phyloP scores from a whole-genome alignment of 2,888 invertebrate species.

The Psylliodes chrysocephalus region DNA sequence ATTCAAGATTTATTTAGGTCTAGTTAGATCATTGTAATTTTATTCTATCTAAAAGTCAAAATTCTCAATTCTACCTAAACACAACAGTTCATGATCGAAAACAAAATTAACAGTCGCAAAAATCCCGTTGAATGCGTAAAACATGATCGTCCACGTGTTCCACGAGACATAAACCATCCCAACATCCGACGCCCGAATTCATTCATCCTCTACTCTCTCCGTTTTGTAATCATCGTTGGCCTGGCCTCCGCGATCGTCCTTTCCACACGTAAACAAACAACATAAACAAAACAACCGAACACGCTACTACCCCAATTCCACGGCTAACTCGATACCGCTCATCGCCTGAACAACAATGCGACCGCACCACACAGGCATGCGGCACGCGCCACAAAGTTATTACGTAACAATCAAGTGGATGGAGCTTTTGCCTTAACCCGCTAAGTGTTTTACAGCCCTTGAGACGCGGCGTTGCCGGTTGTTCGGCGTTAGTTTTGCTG shows the following conservation, averaged over 20 bases:
- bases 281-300: conserved; percentile 19
- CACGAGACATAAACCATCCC: not conserved
- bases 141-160: not conserved
- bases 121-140: not conserved
- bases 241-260: conserved; percentile 1
- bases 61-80: too few relatives aligned
- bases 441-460: conserved; percentile 23
- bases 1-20: too few relatives aligned
- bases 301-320: conserved; percentile 30
- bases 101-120: too few relatives aligned
- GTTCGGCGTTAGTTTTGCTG: not conserved
- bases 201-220: not conserved
- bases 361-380: conserved; percentile 20
- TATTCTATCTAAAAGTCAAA: too few relatives aligned
- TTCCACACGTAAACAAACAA: conserved; percentile 29
- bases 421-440: conserved; percentile 18
- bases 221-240: not conserved
- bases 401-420: conserved; percentile 19
- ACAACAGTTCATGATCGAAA: too few relatives aligned
- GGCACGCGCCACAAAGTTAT: conserved; percentile 37
- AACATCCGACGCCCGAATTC: not conserved
- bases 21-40: too few relatives aligned
- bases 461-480: conserved; percentile 8
- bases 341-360: conserved; percentile 27
- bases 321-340: not conserved